Percentiles rank a stretch among this genome's conserved stretches.
phyloP scores from a whole-genome alignment of 1,140 invertebrate species.

The Psilanteris sp. region DNA sequence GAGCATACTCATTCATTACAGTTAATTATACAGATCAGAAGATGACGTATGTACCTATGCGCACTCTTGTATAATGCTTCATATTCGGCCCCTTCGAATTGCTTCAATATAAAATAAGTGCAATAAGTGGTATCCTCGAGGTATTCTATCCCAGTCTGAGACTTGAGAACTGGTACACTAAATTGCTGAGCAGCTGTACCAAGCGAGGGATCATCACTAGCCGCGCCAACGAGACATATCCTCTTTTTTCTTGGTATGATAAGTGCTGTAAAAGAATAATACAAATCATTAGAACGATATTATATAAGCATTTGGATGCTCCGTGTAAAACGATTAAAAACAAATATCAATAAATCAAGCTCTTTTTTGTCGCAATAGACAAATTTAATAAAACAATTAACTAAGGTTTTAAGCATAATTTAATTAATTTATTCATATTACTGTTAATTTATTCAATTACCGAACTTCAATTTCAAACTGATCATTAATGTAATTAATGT shows the following conservation, averaged over 20 bases:
- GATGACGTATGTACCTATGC: conserved; percentile 83
- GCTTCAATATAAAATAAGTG: conserved; percentile 86
- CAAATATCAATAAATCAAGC: too few relatives aligned
- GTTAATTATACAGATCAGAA: too few relatives aligned
- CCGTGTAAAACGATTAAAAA: too few relatives aligned
- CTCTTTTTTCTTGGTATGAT: conserved; percentile 79
- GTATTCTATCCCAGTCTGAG: conserved; percentile 82
- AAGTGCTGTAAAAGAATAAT: conserved; percentile 66
- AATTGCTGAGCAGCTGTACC: conserved; percentile 83
- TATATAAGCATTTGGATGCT: too few relatives aligned
- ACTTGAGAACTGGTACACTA: conserved; percentile 83
- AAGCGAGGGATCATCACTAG: conserved; percentile 80
- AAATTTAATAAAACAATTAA: too few relatives aligned
- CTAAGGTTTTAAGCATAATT: too few relatives aligned
- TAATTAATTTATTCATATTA: too few relatives aligned
- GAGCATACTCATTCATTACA: too few relatives aligned
- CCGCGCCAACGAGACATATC: conserved; percentile 83
- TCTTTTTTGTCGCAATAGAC: too few relatives aligned
- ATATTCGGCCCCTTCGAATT: conserved; percentile 85
- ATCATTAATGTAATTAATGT: too few relatives aligned
- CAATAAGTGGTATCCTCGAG: conserved; percentile 81
- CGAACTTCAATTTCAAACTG: too few relatives aligned
- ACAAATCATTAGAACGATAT: conserved; percentile 13
- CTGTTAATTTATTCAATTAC: too few relatives aligned
- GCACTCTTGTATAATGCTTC: conserved; percentile 83